These are phyloP conservation scores for Nemopilema nomurai DNA, from an alignment of 30 jellyfish, hydroid and myxozoan genomes.

Conservation along the genomic window DNA sequence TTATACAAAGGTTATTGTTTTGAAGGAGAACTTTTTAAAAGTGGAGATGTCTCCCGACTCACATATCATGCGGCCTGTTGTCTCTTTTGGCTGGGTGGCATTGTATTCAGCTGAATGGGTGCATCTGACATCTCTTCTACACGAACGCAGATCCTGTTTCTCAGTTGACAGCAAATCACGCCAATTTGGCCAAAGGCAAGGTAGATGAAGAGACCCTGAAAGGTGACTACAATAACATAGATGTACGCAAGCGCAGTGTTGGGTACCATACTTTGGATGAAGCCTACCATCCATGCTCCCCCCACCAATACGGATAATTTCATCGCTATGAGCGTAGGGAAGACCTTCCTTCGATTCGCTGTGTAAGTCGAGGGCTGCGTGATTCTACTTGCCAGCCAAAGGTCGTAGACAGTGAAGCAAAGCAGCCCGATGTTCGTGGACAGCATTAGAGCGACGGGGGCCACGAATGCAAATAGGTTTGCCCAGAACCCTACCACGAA, in stretches of 20 bases:
- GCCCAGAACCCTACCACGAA: constrained; percentile 58
- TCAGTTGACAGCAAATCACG: not conserved
- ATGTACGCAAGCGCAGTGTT: constrained; percentile 11
- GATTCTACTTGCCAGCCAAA: not conserved
- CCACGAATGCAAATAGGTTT: constrained; percentile 47
- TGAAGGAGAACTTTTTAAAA: not conserved
- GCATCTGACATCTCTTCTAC: not conserved
- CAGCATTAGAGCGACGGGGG: constrained; percentile 30
- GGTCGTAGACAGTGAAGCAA: constrained; percentile 27
- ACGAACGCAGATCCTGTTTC: not conserved
- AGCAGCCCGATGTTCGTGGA: constrained; percentile 30
- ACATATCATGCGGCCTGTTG: no score
- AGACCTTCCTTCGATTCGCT: constrained; percentile 27
- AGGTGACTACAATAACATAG: constrained; percentile 36
- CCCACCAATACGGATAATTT: constrained; percentile 46
- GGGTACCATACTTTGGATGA: constrained; percentile 39
- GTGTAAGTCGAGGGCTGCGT: constrained; percentile 3
- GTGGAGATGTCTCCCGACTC: no score
- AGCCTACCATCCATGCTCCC: constrained; percentile 59
- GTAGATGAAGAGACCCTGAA: constrained; percentile 46
- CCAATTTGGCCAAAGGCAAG: constrained; percentile 35
- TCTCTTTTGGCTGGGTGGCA: not conserved
- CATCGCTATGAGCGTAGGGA: constrained; percentile 25
- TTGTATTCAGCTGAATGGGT: not conserved
- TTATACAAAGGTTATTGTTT: no score